Evolutionary conservation across 2,797 vertebrate species (phyloP).

Genomic region (Choloepus didactylus): DNA sequence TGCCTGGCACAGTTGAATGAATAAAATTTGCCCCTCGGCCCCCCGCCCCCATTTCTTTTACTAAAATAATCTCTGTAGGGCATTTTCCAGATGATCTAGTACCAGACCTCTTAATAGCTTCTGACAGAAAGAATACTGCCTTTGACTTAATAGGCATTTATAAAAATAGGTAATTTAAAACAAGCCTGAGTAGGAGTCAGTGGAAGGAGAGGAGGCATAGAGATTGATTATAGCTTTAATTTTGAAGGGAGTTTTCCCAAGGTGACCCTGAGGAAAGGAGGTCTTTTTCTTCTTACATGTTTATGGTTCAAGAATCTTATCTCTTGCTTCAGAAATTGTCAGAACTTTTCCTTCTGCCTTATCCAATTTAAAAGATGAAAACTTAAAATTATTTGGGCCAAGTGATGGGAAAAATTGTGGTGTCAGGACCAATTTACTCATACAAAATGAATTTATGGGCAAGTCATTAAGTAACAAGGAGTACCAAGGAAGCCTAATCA

Average conservation of each 20-base stretch:
- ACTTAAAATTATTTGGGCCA: constrained; percentile 79
- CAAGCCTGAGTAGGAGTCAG: background rate
- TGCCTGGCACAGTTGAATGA: background rate
- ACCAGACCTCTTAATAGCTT: constrained; percentile 43
- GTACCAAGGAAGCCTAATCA: constrained; percentile 67
- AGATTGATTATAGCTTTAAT: constrained; percentile 23
- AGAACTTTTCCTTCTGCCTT: constrained; percentile 71
- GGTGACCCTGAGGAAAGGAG: constrained; percentile 63
- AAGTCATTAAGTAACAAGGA: constrained; percentile 75
- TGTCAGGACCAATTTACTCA: constrained; percentile 79
- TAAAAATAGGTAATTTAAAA: constrained; percentile 66
- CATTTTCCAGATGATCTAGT: background rate
- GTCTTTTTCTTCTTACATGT: background rate
- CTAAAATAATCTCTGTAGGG: background rate
- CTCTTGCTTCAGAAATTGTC: constrained; percentile 67
- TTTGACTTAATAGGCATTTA: constrained; percentile 50
- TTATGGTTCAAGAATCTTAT: constrained; percentile 66
- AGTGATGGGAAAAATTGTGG: constrained; percentile 80
- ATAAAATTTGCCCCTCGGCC: background rate
- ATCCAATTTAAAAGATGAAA: constrained; percentile 80
- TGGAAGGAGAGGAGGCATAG: background rate
- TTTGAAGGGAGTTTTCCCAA: constrained; percentile 63
- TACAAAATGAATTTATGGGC: constrained; percentile 77
- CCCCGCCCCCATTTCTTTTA: background rate
- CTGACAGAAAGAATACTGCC: constrained; percentile 23